These are phyloP conservation scores for Paragorgia papillata DNA, from an alignment of 92 coral and sea anemone genomes.

Conservation along the genomic window DNA sequence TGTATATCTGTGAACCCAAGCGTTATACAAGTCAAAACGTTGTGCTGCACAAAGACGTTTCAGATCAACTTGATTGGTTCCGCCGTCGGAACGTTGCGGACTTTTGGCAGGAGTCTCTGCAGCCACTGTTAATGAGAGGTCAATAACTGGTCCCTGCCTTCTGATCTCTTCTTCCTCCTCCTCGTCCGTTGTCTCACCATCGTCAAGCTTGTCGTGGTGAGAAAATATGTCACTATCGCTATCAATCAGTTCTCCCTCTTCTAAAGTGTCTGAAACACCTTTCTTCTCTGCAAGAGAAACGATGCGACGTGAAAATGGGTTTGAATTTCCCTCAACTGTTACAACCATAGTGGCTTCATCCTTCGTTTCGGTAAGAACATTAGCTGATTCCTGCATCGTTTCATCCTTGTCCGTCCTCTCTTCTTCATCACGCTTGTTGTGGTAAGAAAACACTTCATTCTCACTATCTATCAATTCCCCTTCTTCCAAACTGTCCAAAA, in stretches of 20 bases:
- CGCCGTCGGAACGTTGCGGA: background rate
- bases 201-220: background rate
- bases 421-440: background rate
- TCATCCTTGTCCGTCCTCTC: background rate
- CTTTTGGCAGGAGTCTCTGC: background rate
- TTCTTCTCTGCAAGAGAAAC: too few relatives aligned
- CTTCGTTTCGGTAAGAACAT: background rate
- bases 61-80: conserved; percentile 17
- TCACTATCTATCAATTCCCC: conserved; percentile 31
- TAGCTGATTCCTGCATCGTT: background rate
- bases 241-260: conserved; percentile 34
- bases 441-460: background rate
- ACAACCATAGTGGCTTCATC: background rate
- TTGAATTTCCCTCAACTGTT: too few relatives aligned
- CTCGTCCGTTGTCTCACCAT: background rate
- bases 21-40: conserved; percentile 17
- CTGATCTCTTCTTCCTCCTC: background rate
- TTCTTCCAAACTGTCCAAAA: conserved; percentile 5
- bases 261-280: background rate
- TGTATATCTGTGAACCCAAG: conserved; percentile 17
- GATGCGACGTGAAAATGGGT: too few relatives aligned
- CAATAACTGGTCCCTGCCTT: conserved; percentile 1
- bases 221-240: background rate
- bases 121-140: background rate
- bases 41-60: conserved; percentile 1